Evolutionary conservation across 2,888 invertebrate genomes (phyloP).

Genomic region (Epistrophe eligans): DNA sequence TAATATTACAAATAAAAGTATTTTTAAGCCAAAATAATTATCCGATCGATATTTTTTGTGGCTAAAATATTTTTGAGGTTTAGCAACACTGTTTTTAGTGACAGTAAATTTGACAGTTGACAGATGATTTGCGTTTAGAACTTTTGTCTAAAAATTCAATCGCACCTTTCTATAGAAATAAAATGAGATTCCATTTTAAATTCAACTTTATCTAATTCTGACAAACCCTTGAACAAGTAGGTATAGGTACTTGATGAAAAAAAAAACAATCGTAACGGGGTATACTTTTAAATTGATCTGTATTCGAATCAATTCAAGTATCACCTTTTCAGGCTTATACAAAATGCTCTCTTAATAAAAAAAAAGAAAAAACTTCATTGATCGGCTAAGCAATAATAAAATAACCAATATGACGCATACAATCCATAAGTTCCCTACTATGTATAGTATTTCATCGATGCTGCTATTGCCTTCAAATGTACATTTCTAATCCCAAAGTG

Average conservation of each 20-base stretch:
- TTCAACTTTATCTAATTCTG: neutral
- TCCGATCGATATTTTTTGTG: no score
- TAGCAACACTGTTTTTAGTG: no score
- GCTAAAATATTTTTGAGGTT: no score
- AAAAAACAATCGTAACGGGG: neutral
- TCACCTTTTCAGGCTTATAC: neutral
- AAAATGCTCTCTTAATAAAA: neutral
- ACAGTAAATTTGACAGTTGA: no score
- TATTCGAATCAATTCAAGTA: neutral
- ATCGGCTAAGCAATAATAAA: constrained; percentile 3
- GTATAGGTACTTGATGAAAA: neutral
- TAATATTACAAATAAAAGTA: no score
- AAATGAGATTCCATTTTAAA: no score
- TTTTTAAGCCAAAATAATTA: no score
- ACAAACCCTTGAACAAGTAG: no score
- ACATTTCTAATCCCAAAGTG: constrained; percentile 13
- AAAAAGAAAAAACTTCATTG: neutral
- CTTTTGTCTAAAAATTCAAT: no score
- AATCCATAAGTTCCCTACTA: constrained; percentile 3
- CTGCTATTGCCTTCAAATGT: constrained; percentile 18
- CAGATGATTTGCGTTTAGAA: no score
- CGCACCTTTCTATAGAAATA: no score
- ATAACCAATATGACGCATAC: constrained; percentile 31
- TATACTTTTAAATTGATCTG: neutral
- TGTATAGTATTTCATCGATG: constrained; percentile 22